A percentile compares a stretch with the other conserved stretches of the same genome.
These are phyloP conservation scores for Chloroceryle amazona DNA, from an alignment of 2,797 vertebrate genomes.

Conservation along the genomic window DNA sequence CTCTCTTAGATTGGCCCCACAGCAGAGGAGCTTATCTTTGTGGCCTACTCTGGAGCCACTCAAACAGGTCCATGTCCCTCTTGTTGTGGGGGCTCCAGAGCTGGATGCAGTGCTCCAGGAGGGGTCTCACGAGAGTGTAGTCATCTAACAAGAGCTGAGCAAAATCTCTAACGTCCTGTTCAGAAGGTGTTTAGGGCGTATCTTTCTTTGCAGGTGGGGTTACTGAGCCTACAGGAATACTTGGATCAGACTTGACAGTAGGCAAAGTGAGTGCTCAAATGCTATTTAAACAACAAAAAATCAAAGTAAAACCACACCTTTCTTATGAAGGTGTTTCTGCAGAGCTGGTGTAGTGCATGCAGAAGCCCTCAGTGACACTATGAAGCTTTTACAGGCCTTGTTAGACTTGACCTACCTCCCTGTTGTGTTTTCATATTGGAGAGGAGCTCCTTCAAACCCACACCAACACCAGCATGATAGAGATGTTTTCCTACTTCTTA, in stretches of 20 bases:
- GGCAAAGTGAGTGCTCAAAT: not conserved
- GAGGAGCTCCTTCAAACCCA: not conserved
- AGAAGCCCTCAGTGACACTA: not conserved
- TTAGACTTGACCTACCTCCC: not conserved
- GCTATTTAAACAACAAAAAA: not conserved
- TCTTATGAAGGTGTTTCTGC: not conserved
- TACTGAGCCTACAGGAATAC: not conserved
- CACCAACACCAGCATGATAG: rapidly evolving
- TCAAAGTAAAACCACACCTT: not conserved
- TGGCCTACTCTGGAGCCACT: not conserved
- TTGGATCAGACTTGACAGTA: not conserved
- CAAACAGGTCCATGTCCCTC: not conserved
- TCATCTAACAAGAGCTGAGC: too few relatives aligned
- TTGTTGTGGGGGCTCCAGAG: not conserved
- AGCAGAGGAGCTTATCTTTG: not conserved
- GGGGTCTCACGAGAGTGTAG: not conserved
- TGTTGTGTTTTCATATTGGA: not conserved
- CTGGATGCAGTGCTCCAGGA: not conserved
- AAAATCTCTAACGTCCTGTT: not conserved
- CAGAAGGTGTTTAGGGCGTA: not conserved
- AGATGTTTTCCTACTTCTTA: not conserved
- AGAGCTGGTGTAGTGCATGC: not conserved
- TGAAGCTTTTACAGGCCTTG: not conserved
- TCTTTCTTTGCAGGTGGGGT: not conserved
- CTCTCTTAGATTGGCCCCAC: not conserved